Evolutionary conservation across 2,113 vertebrate species (phyloP).

Genomic region (Synchiropus splendidus): DNA sequence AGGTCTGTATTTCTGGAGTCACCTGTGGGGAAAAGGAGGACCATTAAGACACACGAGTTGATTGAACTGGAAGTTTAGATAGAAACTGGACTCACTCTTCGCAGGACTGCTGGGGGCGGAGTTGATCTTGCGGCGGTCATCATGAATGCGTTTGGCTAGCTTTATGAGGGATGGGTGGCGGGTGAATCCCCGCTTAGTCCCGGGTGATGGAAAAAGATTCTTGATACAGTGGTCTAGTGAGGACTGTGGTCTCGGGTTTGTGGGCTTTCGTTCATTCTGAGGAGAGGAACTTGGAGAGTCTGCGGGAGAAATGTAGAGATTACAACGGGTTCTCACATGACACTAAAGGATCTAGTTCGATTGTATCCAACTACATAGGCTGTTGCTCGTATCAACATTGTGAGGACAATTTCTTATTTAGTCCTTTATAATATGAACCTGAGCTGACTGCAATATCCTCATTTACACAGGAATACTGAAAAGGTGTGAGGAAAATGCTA

Average conservation of each 20-base stretch:
- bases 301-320: conserved; percentile 8
- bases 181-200: conserved; percentile 77
- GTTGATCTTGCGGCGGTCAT: conserved; percentile 83
- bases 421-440: too few relatives aligned
- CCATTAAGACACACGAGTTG: background rate
- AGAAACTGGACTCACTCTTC: conserved; percentile 70
- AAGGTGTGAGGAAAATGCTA: too few relatives aligned
- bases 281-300: conserved; percentile 29
- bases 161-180: conserved; percentile 89
- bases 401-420: too few relatives aligned
- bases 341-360: too few relatives aligned
- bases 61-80: conserved; percentile 7
- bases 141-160: conserved; percentile 80
- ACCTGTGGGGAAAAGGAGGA: conserved; percentile 18
- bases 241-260: conserved; percentile 42
- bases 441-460: too few relatives aligned
- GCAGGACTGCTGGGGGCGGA: conserved; percentile 85
- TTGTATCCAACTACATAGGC: too few relatives aligned
- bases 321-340: too few relatives aligned
- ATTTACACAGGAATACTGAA: too few relatives aligned
- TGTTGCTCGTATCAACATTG: too few relatives aligned
- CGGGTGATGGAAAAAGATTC: conserved; percentile 79
- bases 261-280: conserved; percentile 11
- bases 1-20: conserved; percentile 35
- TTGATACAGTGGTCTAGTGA: conserved; percentile 83